These are phyloP conservation scores for Melieria picta DNA, from an alignment of 2,888 invertebrate genomes.

Conservation along the genomic window DNA sequence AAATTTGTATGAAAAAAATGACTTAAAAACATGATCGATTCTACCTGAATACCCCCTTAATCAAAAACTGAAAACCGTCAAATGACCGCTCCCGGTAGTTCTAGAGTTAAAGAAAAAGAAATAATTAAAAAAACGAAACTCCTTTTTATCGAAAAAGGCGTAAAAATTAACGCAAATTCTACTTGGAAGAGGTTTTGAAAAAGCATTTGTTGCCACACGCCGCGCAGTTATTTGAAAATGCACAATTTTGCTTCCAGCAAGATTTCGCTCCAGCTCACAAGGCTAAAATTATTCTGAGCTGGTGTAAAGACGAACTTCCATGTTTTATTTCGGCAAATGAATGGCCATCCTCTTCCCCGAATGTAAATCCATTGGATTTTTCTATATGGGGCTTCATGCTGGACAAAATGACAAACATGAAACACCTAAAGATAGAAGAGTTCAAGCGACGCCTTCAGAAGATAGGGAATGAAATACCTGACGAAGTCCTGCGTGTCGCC, in stretches of 20 bases:
- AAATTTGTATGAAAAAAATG: too few species aligned
- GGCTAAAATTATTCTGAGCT: slow-evolving; percentile 13
- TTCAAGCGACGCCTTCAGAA: background rate
- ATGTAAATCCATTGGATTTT: slow-evolving; percentile 12
- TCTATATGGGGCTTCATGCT: slow-evolving; percentile 2
- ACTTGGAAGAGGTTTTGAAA: background rate
- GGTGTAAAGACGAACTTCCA: background rate
- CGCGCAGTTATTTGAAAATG: slow-evolving; percentile 1
- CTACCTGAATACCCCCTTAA: too few species aligned
- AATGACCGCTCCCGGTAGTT: too few species aligned
- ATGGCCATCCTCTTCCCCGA: slow-evolving; percentile 1
- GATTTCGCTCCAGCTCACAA: slow-evolving; percentile 9
- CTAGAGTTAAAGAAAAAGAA: too few species aligned
- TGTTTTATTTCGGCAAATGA: background rate
- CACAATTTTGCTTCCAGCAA: slow-evolving; percentile 8
- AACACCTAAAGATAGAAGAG: slow-evolving; percentile 4
- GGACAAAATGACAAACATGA: slow-evolving; percentile 1
- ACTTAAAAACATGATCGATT: too few species aligned
- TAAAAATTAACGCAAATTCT: background rate
- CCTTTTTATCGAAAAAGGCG: too few species aligned
- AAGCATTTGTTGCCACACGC: background rate
- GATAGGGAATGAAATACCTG: slow-evolving; percentile 7
- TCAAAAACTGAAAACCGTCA: too few species aligned
- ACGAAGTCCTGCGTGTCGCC: slow-evolving; percentile 1
- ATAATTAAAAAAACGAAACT: too few species aligned